Conservation (phyloP, 2,888 invertebrate species). For the Tuberolachnus salignus region DNA sequence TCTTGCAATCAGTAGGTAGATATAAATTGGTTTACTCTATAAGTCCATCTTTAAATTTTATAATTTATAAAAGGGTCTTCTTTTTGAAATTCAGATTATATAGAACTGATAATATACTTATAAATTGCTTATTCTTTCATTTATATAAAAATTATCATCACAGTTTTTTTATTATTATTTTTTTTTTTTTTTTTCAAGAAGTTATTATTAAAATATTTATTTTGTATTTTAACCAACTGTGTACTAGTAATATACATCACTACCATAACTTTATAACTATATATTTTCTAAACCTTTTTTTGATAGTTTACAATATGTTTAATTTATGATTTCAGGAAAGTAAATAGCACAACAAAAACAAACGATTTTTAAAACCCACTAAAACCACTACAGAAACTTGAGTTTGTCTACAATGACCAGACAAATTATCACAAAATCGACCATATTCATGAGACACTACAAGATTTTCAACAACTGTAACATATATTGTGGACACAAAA, state of each 20-base stretch:
- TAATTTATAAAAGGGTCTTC: too few relatives aligned
- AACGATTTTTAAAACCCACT: conserved; percentile 48
- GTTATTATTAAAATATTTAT: neutral
- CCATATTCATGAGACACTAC: conserved; percentile 48
- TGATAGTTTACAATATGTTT: conserved; percentile 39
- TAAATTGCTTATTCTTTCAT: neutral
- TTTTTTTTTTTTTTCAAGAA: neutral
- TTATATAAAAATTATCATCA: neutral
- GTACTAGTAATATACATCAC: conserved; percentile 30
- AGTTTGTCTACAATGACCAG: conserved; percentile 43
- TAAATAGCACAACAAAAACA: conserved; percentile 48
- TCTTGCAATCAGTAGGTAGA: neutral
- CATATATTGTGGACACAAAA: conserved; percentile 43
- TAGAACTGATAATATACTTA: neutral
- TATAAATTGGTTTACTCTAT: neutral
- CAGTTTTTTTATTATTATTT: neutral
- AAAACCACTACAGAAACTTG: conserved; percentile 52
- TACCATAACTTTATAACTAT: conserved; percentile 22
- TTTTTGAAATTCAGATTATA: neutral
- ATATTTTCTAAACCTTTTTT: conserved; percentile 4
- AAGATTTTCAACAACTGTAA: conserved; percentile 49
- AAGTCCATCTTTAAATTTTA: too few relatives aligned
- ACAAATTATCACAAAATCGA: conserved; percentile 52
- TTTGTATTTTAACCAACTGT: conserved; percentile 16
- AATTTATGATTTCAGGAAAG: conserved; percentile 55